Base-by-base conservation (phyloP, 1,140 invertebrate species). In the Cyphomyrmex costatus region DNA sequence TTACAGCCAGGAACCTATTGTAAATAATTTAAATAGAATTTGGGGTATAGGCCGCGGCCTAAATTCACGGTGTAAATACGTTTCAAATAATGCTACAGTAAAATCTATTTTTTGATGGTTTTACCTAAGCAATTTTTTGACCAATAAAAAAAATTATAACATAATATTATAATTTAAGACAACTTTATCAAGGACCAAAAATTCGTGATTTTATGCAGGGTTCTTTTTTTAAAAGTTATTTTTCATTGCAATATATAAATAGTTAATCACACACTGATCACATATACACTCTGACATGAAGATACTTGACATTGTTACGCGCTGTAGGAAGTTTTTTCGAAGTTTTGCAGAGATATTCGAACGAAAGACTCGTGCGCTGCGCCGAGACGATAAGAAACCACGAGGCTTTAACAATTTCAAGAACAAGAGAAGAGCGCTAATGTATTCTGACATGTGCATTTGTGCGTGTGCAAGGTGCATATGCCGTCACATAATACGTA, bases 261-360 rank as follows among this genome's bases (percentile, higher is more conserved):
- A 36, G 10, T 42, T 42, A 42, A 42, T 65, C n/a, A 61, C 36
- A 65, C 12, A 24, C 61, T 30, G 6, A 66, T n/a, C n/a, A n/a
- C n/a, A n/a, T 42, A n/a, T n/a, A n/a, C 12, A 14, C 30, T 42
- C 21, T 2, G 12, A 33, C 12, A 19, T 19, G n/a, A 30, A 56
- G 19, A 58, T 21, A 36, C 19, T 74, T 3, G 0, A 8, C 3
- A 0, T 27, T 42, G 33, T 30, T 74, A 12, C n/a, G 51, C 51
- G 24, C 78, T 46, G 66, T 27, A 27, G 79, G 36, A 83, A 83
- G 70, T 83, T 83, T 83, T 83, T 74, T 53, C 79, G 60, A 46
- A 53, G n/a, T 83, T 60, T 83, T 53, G 36, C 66, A 19, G 7
- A 73, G 66, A 46, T 58, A 74, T n/a, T 33, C 53, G 0, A n/a